Evolutionary conservation across 2,888 invertebrate genomes (phyloP), one percentile per base, ranked within the genome.

Genomic region (Antheraea assamensis): DNA sequence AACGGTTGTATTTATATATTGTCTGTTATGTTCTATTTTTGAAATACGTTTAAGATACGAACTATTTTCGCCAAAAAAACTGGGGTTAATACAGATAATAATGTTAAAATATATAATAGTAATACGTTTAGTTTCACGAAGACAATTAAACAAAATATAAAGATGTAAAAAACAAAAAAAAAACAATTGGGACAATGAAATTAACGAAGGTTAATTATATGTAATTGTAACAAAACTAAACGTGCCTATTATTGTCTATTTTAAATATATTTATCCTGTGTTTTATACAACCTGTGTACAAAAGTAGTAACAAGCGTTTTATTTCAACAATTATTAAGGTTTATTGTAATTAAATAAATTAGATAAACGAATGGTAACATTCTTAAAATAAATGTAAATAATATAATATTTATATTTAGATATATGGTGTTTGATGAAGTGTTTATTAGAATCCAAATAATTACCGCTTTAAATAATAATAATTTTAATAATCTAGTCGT

Each of bases 401-500:
- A 27, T 58, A 58, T 58, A 24, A 68, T 49, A 75, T 71, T 72
- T 24, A 70, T 61, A 52, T 72, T 27, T 61, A 72, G 70, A 52
- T 7, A 3, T 30, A 72, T 42, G 61, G 47, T n/a, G n/a, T 70
- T 27, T 58, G 24, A 24, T 24, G 55, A 47, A 70, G 70, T 55
- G 73, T 74, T 74, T 74, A 70, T 70, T 85, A 86, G 88, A 88
- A 88, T 88, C 88, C 88, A 83, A 81, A 80, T 68, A 82, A 83
- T 82, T 82, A 80, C 85, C 88, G 88, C 88, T 88, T 88, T 88
- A 88, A 80, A 78, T 85, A 79, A 77, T 81, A 78, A 74, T 74
- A 74, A 78, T 72, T 72, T 55, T 74, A 72, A 72, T 72, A 74
- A 78, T 79, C 76, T 78, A 76, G 76, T 76, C 76, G 78, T 76